A percentile compares a stretch with the other conserved stretches of the same genome.
These are phyloP conservation scores for Emydocephalus ijimae DNA, from an alignment of 2,113 vertebrate genomes.

Conservation along the genomic window DNA sequence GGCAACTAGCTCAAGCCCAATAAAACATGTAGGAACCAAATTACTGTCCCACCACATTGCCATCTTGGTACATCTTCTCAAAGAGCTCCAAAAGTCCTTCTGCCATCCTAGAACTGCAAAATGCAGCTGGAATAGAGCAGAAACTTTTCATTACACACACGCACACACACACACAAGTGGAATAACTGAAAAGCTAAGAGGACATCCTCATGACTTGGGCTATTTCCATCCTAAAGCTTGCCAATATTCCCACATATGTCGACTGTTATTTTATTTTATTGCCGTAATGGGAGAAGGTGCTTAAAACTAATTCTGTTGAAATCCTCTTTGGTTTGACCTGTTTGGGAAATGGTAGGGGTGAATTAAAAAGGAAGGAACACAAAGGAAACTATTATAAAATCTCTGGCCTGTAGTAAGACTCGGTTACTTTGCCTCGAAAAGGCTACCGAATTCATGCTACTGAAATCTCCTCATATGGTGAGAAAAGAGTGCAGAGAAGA, in stretches of 20 bases:
- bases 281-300: constrained; percentile 8
- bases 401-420: not conserved
- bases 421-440: not conserved
- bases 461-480: not conserved
- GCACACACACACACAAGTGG: not conserved
- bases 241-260: not conserved
- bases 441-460: not conserved
- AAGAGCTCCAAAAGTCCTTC: constrained; percentile 41
- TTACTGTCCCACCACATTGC: constrained; percentile 67
- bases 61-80: constrained; percentile 78
- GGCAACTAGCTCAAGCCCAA: constrained; percentile 62
- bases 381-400: not conserved
- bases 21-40: constrained; percentile 58
- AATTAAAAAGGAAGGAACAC: not conserved
- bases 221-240: constrained; percentile 22
- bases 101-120: constrained; percentile 39
- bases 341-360: not conserved
- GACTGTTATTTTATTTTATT: not conserved
- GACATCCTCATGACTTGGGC: constrained; percentile 33
- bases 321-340: not conserved
- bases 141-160: not conserved
- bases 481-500: no score
- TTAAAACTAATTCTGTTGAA: not conserved
- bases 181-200: constrained; percentile 54
- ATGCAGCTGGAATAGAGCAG: not conserved